Evolutionary conservation across 2,113 vertebrate species (phyloP).

Genomic region (Benitochromis conjunctus): DNA sequence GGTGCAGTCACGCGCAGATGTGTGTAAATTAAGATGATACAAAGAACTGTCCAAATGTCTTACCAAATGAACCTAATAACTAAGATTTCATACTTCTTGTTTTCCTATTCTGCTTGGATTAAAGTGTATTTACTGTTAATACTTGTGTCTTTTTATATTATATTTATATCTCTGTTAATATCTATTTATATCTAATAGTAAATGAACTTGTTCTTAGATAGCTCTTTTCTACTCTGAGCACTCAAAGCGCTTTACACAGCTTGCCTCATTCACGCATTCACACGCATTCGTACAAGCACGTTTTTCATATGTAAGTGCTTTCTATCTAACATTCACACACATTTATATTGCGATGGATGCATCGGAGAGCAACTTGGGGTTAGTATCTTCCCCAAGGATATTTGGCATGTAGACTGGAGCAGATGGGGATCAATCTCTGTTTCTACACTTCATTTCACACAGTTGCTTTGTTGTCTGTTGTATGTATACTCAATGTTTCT

Average conservation of each 20-base stretch:
- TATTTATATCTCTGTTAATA: not conserved
- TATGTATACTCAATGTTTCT: not conserved
- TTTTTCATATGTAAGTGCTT: no score
- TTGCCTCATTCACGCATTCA: no score
- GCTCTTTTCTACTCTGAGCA: no score
- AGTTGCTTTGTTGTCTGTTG: not conserved
- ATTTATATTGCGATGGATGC: not conserved
- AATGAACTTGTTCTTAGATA: no score
- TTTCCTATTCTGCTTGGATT: not conserved
- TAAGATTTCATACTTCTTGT: not conserved
- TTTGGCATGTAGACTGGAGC: not conserved
- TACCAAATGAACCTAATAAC: not conserved
- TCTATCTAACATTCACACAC: no score
- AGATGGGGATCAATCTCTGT: not conserved
- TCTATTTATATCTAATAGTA: not conserved
- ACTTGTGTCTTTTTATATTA: not conserved
- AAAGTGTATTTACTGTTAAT: not conserved
- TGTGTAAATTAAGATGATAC: not conserved
- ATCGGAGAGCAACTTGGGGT: not conserved
- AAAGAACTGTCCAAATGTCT: not conserved
- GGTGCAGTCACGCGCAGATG: not conserved
- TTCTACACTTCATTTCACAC: not conserved
- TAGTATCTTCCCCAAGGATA: not conserved
- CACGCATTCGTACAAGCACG: no score
- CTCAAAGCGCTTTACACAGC: no score